Evolutionary conservation across 2,797 vertebrate genomes (phyloP).

Genomic region (Oreonectes daqikongensis): DNA sequence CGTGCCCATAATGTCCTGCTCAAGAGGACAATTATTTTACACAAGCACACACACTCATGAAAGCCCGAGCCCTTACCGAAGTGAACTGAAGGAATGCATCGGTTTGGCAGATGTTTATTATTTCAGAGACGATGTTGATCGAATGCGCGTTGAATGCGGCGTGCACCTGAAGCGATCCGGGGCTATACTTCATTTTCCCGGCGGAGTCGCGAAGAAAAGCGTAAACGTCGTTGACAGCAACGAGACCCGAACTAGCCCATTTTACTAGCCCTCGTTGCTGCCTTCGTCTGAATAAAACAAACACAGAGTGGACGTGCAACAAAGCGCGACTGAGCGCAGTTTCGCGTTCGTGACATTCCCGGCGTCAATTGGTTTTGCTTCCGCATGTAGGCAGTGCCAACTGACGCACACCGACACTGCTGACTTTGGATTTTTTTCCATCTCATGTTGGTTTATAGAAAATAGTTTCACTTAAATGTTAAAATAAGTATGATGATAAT

Average conservation of each 20-base stretch:
- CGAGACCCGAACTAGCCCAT: constrained; percentile 27
- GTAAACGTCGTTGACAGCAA: constrained; percentile 6
- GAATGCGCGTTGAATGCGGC: constrained; percentile 24
- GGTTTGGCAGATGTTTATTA: constrained; percentile 22
- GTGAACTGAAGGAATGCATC: constrained; percentile 53
- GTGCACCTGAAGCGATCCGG: constrained; percentile 39
- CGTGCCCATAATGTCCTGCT: background rate
- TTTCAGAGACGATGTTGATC: no score
- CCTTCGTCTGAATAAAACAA: background rate
- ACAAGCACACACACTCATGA: background rate
- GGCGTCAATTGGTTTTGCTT: constrained; percentile 23
- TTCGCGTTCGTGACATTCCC: constrained; percentile 32
- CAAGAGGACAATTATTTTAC: background rate
- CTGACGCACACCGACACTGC: constrained; percentile 21
- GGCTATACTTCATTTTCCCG: constrained; percentile 49
- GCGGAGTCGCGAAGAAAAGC: constrained; percentile 26
- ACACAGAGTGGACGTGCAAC: background rate
- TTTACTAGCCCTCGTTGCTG: background rate
- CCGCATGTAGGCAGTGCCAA: constrained; percentile 21
- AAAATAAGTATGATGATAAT: no score
- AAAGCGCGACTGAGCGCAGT: background rate
- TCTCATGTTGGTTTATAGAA: background rate
- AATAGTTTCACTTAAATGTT: background rate
- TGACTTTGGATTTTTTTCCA: background rate
- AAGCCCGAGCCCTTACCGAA: constrained; percentile 38